These are phyloP conservation scores for Charadrius vociferus DNA, from an alignment of 2,113 vertebrate species.

Conservation along the genomic window DNA sequence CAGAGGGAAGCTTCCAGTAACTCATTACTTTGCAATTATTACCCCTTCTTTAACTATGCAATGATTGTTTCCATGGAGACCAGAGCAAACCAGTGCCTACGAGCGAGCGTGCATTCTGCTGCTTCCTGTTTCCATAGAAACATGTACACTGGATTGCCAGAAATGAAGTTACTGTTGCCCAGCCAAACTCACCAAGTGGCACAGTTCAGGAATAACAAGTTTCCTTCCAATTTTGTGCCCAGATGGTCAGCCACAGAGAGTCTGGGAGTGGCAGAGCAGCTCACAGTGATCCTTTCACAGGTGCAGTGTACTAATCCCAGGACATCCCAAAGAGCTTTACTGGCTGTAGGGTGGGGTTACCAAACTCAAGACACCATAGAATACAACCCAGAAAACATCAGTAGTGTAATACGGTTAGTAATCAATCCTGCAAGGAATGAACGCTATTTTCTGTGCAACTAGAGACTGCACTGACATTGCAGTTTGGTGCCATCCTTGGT, in stretches of 20 bases:
- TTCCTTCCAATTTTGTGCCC: not conserved
- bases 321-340: not conserved
- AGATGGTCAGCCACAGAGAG: accelerated
- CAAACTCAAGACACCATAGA: accelerated
- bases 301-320: not conserved
- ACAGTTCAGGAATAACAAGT: not conserved
- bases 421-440: not conserved
- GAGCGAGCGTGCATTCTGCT: not conserved
- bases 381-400: not conserved
- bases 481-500: not conserved
- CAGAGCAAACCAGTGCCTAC: not conserved
- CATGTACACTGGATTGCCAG: not conserved
- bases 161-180: not conserved
- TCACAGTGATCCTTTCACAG: not conserved
- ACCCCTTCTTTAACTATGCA: not conserved
- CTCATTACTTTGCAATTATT: slow-evolving; percentile 38
- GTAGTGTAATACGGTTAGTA: not conserved
- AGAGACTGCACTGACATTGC: not conserved
- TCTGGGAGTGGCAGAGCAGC: not conserved
- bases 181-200: not conserved
- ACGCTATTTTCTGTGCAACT: not conserved
- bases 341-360: not conserved
- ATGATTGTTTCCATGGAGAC: slow-evolving; percentile 62
- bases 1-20: slow-evolving; percentile 27
- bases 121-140: slow-evolving; percentile 65